Evolutionary conservation across 2,797 vertebrate species (phyloP), one percentile per base, ranked within the genome.

Genomic region (Buceros bicornis): DNA sequence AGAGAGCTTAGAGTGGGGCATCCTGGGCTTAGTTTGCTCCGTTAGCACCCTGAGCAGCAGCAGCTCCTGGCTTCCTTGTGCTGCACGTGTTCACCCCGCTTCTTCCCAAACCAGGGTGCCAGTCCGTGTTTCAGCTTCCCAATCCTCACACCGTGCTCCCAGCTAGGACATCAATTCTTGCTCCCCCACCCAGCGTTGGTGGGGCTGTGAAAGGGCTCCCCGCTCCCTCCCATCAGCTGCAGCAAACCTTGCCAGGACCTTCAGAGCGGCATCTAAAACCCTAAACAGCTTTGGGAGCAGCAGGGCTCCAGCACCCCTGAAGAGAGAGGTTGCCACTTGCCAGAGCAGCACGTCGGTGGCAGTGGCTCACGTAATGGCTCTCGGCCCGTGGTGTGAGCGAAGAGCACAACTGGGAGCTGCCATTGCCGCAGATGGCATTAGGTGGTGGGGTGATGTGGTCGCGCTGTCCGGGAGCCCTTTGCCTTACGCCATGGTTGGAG

Each of bases 341-440:
- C 57, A 5, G 5, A 48, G 81, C 65, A 50, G 53, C 10, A 2
- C 0, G 0, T 18, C 24, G 47, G 9, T 6, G 29, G 51, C 67
- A 54, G 80, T 8, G 50, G n/a, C 0, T 0, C 1, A 1, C 0
- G 9, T 3, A 2, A 1, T 18, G 56, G 76, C 40, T 83, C 53
- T 74, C 58, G 54, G 47, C 40, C 76, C 26, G 1, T 2, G 0
- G 80, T 0, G 1, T 3, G 65, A 70, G 21, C 2, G 43, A 54
- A 35, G 78, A 40, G 73, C 72, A 43, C 71, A 6, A 8, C 26
- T 4, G 57, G 64, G 60, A 56, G 72, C 83, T 77, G 82, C 47
- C 17, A 0, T 31, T 18, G 82, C 76, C 26, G 60, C 86, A 58
- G 72, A 6, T 40, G 0, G 0, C 9, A 0, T 43, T 73, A 26